Evolutionary conservation across 2,113 vertebrate genomes (phyloP).

Genomic region (Nerophis ophidion): DNA sequence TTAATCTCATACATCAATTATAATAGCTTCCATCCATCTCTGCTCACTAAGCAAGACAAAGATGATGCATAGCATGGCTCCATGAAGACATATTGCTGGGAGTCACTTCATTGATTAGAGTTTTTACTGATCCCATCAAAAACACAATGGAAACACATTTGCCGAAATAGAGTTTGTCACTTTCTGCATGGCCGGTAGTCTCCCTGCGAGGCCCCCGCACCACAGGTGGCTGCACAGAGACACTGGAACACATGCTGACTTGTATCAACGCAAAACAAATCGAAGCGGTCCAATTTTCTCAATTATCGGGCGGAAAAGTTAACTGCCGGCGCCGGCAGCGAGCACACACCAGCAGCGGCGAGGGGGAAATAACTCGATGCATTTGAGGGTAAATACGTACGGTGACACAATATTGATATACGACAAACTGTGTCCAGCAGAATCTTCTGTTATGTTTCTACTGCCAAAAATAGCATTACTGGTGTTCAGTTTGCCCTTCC

Average conservation of each 20-base stretch:
- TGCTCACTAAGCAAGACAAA: constrained; percentile 36
- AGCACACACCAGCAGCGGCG: constrained; percentile 21
- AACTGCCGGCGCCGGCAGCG: constrained; percentile 43
- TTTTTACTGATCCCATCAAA: constrained; percentile 55
- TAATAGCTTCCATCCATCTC: constrained; percentile 54
- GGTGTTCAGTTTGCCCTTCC: constrained; percentile 22
- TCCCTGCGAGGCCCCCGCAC: constrained; percentile 5
- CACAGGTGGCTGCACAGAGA: constrained; percentile 13
- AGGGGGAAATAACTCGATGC: constrained; percentile 45
- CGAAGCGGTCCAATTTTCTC: constrained; percentile 46
- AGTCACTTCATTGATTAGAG: constrained; percentile 46
- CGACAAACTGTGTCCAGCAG: constrained; percentile 41
- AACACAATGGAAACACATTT: constrained; percentile 53
- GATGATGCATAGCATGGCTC: constrained; percentile 11
- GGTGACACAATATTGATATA: constrained; percentile 48
- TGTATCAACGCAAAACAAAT: constrained; percentile 59
- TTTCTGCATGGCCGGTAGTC: constrained; percentile 45
- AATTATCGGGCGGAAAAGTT: constrained; percentile 53
- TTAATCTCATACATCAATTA: constrained; percentile 41
- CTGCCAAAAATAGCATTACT: constrained; percentile 25
- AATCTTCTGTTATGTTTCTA: constrained; percentile 5
- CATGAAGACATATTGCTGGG: constrained; percentile 38
- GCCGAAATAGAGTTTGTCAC: constrained; percentile 58
- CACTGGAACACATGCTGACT: constrained; percentile 29
- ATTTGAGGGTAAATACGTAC: constrained; percentile 44